Evolutionary conservation across 2,888 invertebrate genomes (phyloP).

Genomic region (Agapetus fuscipes): DNA sequence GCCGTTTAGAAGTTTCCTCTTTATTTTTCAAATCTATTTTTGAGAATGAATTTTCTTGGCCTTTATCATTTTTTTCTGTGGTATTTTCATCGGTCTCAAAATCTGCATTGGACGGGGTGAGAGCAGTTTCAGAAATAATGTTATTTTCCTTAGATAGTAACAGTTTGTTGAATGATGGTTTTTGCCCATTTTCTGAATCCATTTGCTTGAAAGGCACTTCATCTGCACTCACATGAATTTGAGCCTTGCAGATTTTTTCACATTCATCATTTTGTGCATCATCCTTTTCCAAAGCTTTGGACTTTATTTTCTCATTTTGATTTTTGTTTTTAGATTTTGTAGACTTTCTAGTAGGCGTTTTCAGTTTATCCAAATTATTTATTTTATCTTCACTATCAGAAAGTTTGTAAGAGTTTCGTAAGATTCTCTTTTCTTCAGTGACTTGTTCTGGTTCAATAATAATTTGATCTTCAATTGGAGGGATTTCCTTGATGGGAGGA

Average conservation of each 20-base stretch:
- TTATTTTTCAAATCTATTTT: constrained; percentile 16
- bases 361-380: no score
- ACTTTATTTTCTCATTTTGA: no score
- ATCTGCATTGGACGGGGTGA: constrained; percentile 19
- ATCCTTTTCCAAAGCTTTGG: no score
- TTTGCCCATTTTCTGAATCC: constrained; percentile 13
- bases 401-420: not conserved
- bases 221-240: no score
- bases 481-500: constrained; percentile 2
- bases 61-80: constrained; percentile 8
- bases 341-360: no score
- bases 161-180: constrained; percentile 11
- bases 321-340: no score
- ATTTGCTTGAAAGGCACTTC: no score
- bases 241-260: no score
- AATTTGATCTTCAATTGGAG: no score
- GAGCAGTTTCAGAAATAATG: constrained; percentile 18
- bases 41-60: constrained; percentile 10
- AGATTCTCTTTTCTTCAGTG: not conserved
- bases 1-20: constrained; percentile 14
- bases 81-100: constrained; percentile 12
- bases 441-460: constrained; percentile 5
- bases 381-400: not conserved
- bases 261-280: no score
- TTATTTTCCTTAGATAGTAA: constrained; percentile 14